Conservation (phyloP, 2,113 vertebrate genomes). For the Pygoscelis antarcticus region DNA sequence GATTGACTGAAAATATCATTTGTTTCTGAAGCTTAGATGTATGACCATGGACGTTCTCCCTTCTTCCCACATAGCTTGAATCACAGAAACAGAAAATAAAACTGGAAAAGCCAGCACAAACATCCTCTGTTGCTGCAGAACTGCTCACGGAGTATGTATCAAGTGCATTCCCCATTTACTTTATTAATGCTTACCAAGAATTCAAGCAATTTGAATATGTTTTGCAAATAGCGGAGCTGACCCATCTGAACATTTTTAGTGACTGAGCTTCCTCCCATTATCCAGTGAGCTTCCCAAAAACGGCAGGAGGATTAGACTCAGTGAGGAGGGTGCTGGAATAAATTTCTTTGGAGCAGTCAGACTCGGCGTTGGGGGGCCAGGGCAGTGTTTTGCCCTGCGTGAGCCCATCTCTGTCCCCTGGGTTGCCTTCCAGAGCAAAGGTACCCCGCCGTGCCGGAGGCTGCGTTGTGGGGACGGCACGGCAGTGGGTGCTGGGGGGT, state of each 20-base stretch:
- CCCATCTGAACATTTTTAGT: not conserved
- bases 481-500: not conserved
- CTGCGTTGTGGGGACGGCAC: accelerated
- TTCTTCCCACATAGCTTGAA: not conserved
- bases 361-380: accelerated
- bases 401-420: not conserved
- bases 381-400: not conserved
- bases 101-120: not conserved
- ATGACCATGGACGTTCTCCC: not conserved
- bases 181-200: not conserved
- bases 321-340: not conserved
- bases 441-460: accelerated
- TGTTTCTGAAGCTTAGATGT: not conserved
- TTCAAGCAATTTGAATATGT: not conserved
- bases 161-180: not conserved
- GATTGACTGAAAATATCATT: not conserved
- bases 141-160: accelerated
- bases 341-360: not conserved
- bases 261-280: not conserved
- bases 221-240: not conserved
- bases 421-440: not conserved
- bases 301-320: not conserved
- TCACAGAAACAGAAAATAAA: not conserved
- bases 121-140: not conserved
- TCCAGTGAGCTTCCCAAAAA: not conserved